These are phyloP conservation scores for Rutilus rutilus DNA, from an alignment of 2,113 vertebrate species.

Conservation along the genomic window DNA sequence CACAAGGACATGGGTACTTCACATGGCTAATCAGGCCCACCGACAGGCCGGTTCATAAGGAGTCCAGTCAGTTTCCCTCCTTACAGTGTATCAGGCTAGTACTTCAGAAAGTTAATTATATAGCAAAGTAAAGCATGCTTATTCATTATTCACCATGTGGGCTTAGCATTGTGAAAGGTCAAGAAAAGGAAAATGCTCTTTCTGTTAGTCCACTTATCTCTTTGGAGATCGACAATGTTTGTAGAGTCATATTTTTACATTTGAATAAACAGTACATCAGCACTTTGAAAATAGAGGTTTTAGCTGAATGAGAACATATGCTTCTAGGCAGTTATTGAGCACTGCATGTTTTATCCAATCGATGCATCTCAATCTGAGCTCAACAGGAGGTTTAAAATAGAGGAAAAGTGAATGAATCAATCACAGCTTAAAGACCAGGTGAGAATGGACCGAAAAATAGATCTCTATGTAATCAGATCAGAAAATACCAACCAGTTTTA, in stretches of 20 bases:
- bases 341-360: background rate
- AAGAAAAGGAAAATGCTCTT: background rate
- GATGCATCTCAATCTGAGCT: background rate
- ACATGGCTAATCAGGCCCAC: background rate
- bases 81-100: slow-evolving; percentile 26
- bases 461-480: background rate
- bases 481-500: background rate
- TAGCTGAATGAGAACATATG: background rate
- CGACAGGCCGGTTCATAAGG: background rate
- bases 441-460: background rate
- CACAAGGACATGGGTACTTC: background rate
- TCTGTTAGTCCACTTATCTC: background rate
- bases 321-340: background rate
- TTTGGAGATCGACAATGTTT: background rate
- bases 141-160: slow-evolving; percentile 50
- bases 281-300: background rate
- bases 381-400: background rate
- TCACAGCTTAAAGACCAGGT: background rate
- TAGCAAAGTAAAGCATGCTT: slow-evolving; percentile 43
- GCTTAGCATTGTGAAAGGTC: slow-evolving; percentile 37
- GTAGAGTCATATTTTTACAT: background rate
- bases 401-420: background rate
- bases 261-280: too few species aligned
- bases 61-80: slow-evolving; percentile 37
- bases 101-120: slow-evolving; percentile 56